Percentiles rank a stretch among this genome's conserved stretches.
These are phyloP conservation scores for Chaenogobius annularis DNA, from an alignment of 2,113 vertebrate species.

Conservation along the genomic window DNA sequence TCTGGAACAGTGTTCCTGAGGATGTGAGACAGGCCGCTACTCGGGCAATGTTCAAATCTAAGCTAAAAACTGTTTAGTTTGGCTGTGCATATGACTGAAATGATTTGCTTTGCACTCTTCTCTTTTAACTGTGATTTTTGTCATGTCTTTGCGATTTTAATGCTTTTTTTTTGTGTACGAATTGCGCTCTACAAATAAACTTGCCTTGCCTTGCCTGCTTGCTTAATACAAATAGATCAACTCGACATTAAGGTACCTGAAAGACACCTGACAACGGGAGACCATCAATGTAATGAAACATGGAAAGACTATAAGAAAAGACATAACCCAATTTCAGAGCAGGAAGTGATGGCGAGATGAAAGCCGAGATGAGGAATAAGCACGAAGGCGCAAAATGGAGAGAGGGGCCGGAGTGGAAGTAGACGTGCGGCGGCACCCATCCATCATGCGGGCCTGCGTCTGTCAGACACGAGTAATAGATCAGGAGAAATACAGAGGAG, in stretches of 20 bases:
- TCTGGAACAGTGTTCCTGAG: too few relatives aligned
- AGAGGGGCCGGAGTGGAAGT: conserved; percentile 42
- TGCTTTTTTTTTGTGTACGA: too few relatives aligned
- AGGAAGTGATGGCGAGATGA: conserved; percentile 36
- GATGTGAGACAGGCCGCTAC: too few relatives aligned
- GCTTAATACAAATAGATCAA: not conserved
- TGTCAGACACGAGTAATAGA: conserved; percentile 66
- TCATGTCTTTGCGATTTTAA: too few relatives aligned
- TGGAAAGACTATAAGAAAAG: conserved; percentile 23
- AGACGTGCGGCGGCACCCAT: conserved; percentile 55
- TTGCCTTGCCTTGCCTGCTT: too few relatives aligned
- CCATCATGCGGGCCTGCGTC: conserved; percentile 56
- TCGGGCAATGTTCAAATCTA: too few relatives aligned
- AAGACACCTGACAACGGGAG: conserved; percentile 5
- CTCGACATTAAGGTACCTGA: conserved; percentile 3
- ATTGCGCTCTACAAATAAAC: too few relatives aligned
- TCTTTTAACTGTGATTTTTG: too few relatives aligned
- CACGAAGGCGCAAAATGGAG: conserved; percentile 30
- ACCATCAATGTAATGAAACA: conserved; percentile 4
- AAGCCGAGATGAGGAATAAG: conserved; percentile 48
- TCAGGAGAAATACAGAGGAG: conserved; percentile 59
- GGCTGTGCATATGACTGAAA: too few relatives aligned
- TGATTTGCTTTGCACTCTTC: too few relatives aligned
- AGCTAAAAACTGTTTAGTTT: too few relatives aligned
- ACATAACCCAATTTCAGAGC: conserved; percentile 11